These are phyloP conservation scores for Stichopus chloronotus DNA, from an alignment of 35 echinoderm and acorn worm genomes.

Conservation along the genomic window DNA sequence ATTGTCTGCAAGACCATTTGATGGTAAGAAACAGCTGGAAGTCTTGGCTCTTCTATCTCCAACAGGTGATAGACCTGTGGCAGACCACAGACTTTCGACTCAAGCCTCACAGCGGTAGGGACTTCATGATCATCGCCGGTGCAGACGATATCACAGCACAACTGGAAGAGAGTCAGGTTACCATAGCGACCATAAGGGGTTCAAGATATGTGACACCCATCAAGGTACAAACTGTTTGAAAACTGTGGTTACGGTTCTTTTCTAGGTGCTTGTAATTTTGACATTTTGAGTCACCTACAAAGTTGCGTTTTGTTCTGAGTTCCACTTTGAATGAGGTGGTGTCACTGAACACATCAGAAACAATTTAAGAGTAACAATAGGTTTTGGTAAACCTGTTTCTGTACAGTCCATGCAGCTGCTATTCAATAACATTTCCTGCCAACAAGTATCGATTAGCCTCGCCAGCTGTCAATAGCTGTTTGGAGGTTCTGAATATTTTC, in stretches of 20 bases:
- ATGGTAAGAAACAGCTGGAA: too few relatives aligned
- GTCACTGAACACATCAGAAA: not conserved
- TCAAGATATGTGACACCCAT: slow-evolving; percentile 98
- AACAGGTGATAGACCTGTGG: slow-evolving; percentile 96
- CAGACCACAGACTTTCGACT: slow-evolving; percentile 91
- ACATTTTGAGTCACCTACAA: too few relatives aligned
- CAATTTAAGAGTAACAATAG: not conserved
- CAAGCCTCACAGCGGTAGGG: slow-evolving; percentile 83
- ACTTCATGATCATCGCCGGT: slow-evolving; percentile 93
- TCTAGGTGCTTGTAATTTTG: not conserved
- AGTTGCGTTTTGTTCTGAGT: not conserved
- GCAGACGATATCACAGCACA: slow-evolving; percentile 97
- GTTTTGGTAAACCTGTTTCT: too few relatives aligned
- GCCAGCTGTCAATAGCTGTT: too few relatives aligned
- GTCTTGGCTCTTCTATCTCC: not conserved
- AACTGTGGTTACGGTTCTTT: not conserved
- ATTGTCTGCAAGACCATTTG: too few relatives aligned
- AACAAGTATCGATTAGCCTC: too few relatives aligned
- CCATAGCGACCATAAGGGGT: slow-evolving; percentile 97
- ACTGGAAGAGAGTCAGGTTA: slow-evolving; percentile 99
- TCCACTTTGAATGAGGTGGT: not conserved
- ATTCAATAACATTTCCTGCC: too few relatives aligned
- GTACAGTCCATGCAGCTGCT: too few relatives aligned
- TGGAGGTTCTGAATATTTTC: too few relatives aligned
- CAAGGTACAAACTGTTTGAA: slow-evolving; percentile 63